Conservation (phyloP, 2,888 invertebrate species). For the Bombylius major region DNA sequence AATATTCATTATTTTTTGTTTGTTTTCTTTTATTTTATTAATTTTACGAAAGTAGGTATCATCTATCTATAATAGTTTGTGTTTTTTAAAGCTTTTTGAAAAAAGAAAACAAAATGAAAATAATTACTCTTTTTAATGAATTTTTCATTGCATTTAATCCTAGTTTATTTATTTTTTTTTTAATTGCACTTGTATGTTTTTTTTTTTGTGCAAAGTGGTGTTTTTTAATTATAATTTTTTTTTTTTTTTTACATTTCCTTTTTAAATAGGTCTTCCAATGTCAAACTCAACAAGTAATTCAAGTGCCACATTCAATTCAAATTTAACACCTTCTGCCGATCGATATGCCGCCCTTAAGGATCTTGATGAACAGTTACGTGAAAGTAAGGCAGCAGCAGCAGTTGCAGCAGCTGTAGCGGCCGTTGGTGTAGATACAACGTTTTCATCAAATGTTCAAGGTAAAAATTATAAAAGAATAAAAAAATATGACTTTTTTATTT, state of each 20-base stretch:
- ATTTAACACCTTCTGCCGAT: slow-evolving; percentile 51
- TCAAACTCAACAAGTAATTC: slow-evolving; percentile 21
- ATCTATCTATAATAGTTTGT: no score
- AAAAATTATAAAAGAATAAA: not conserved
- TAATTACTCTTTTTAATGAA: no score
- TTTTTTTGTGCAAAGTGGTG: no score
- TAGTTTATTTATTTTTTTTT: not conserved
- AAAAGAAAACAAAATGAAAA: no score
- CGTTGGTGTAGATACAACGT: slow-evolving; percentile 17
- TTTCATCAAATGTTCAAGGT: slow-evolving; percentile 2
- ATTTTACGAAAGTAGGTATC: no score
- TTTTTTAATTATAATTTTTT: not conserved
- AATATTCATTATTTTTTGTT: no score
- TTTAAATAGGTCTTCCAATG: slow-evolving; percentile 26
- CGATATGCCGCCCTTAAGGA: slow-evolving; percentile 93
- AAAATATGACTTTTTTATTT: not conserved
- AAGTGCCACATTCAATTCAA: slow-evolving; percentile 21
- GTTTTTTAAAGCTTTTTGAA: no score
- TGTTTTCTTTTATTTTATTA: no score
- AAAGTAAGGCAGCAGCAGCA: slow-evolving; percentile 29
- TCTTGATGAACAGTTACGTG: slow-evolving; percentile 63
- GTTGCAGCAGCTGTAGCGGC: slow-evolving; percentile 22
- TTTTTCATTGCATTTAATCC: no score
- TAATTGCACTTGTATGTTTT: no score
- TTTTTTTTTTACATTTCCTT: not conserved